Conservation (phyloP, 2,888 invertebrate species). For the Alviniconcha strummeri region DNA sequence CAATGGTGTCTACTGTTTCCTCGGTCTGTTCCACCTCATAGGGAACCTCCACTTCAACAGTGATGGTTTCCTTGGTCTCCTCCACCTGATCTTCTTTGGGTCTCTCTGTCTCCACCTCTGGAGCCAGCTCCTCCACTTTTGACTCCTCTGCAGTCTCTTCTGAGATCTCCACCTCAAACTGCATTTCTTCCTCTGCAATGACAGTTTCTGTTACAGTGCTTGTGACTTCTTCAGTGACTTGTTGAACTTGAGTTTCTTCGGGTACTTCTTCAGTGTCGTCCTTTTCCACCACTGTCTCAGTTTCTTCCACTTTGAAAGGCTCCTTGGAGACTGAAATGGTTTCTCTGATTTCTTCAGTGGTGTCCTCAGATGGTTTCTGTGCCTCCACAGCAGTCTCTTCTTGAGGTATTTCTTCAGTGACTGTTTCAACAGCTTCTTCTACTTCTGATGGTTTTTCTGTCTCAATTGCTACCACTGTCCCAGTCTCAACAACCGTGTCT, state of each 20-base stretch:
- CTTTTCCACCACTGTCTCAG: slow-evolving; percentile 39
- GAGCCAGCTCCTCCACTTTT: slow-evolving; percentile 22
- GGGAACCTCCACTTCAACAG: slow-evolving; percentile 39
- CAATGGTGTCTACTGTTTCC: slow-evolving; percentile 16
- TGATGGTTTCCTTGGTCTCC: slow-evolving; percentile 39
- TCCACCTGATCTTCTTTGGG: slow-evolving; percentile 38
- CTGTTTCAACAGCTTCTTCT: slow-evolving; percentile 33
- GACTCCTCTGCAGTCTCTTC: slow-evolving; percentile 26
- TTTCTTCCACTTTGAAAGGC: slow-evolving; percentile 35
- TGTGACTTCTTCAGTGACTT: slow-evolving; percentile 40
- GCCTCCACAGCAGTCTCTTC: slow-evolving; percentile 33
- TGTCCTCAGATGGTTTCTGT: slow-evolving; percentile 44
- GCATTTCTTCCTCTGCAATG: slow-evolving; percentile 44
- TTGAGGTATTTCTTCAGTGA: slow-evolving; percentile 39
- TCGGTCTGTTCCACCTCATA: slow-evolving; percentile 31
- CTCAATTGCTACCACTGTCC: slow-evolving; percentile 30
- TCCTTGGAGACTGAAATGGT: slow-evolving; percentile 38
- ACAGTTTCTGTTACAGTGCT: slow-evolving; percentile 35
- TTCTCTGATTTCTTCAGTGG: slow-evolving; percentile 48
- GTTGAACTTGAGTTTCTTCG: slow-evolving; percentile 30
- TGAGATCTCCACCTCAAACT: slow-evolving; percentile 46
- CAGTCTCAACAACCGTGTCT: slow-evolving; percentile 38
- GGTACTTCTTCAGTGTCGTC: slow-evolving; percentile 30
- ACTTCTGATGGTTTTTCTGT: slow-evolving; percentile 38
- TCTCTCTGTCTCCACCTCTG: slow-evolving; percentile 30